Percentiles rank a stretch among this genome's conserved stretches.
Evolutionary conservation across 2,888 invertebrate genomes (phyloP).

Genomic region (Hanleya hanleyi): DNA sequence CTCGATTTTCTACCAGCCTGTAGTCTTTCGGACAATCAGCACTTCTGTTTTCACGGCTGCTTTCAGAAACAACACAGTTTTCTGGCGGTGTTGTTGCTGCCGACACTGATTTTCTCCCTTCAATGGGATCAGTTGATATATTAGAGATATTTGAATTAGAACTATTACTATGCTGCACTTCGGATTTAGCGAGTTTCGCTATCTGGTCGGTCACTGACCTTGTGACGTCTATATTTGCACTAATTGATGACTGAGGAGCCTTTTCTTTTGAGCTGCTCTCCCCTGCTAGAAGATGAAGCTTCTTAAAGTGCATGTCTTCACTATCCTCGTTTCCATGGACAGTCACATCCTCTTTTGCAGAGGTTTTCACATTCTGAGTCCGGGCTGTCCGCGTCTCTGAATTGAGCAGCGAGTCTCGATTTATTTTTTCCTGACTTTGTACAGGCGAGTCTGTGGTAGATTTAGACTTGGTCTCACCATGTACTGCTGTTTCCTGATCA

Average conservation of each 20-base stretch:
- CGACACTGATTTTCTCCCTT: neutral
- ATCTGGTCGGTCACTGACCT: slow-evolving; percentile 67
- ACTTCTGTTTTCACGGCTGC: neutral
- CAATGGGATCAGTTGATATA: neutral
- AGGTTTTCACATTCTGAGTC: neutral
- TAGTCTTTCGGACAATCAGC: neutral
- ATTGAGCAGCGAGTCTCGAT: neutral
- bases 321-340: neutral
- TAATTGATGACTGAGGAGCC: slow-evolving; percentile 14
- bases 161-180: slow-evolving; percentile 18
- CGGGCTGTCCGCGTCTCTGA: neutral
- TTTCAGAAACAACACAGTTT: neutral
- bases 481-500: slow-evolving; percentile 20
- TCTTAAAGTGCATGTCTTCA: slow-evolving; percentile 66
- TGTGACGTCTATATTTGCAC: slow-evolving; percentile 61
- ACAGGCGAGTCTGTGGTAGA: slow-evolving; percentile 18
- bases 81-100: too few species aligned
- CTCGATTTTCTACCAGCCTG: neutral
- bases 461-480: slow-evolving; percentile 37
- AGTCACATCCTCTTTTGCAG: neutral
- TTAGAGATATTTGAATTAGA: neutral
- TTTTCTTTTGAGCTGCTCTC: slow-evolving; percentile 17
- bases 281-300: slow-evolving; percentile 62
- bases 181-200: slow-evolving; percentile 54
- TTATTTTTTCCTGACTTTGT: slow-evolving; percentile 3